These are phyloP conservation scores for Vombatus ursinus DNA, from an alignment of 2,113 vertebrate genomes.

Conservation along the genomic window DNA sequence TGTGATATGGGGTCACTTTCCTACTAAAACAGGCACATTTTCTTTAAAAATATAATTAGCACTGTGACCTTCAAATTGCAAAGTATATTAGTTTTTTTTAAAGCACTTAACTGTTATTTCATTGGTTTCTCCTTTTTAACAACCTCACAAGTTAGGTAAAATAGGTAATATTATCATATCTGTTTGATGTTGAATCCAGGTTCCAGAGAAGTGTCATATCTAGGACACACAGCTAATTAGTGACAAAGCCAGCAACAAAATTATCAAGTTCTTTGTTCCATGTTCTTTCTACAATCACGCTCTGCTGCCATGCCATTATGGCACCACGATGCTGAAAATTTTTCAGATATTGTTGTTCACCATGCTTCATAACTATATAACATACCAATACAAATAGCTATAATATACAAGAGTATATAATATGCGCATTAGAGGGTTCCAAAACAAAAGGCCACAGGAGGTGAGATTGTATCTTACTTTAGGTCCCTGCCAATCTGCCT, in stretches of 20 bases:
- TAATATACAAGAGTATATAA: neutral
- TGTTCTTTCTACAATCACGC: neutral
- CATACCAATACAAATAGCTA: neutral
- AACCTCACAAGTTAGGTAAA: neutral
- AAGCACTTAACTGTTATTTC: neutral
- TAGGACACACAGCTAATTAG: neutral
- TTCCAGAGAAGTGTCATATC: neutral
- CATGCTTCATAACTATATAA: neutral
- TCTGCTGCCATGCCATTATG: neutral
- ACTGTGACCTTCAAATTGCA: neutral
- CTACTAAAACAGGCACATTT: neutral
- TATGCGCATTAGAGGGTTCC: neutral
- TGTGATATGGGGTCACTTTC: neutral
- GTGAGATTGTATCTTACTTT: neutral
- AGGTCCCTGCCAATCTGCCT: neutral
- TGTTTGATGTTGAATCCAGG: neutral
- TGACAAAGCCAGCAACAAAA: neutral
- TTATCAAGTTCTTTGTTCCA: neutral
- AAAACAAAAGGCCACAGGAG: neutral
- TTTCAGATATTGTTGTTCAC: neutral
- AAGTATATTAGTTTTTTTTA: neutral
- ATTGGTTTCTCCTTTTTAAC: constrained; percentile 9
- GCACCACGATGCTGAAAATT: neutral
- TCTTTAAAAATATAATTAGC: constrained; percentile 1
- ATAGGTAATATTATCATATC: neutral